Evolutionary conservation across 2,113 vertebrate species (phyloP), one percentile per base, ranked within the genome.

Genomic region (Carassius gibelio): DNA sequence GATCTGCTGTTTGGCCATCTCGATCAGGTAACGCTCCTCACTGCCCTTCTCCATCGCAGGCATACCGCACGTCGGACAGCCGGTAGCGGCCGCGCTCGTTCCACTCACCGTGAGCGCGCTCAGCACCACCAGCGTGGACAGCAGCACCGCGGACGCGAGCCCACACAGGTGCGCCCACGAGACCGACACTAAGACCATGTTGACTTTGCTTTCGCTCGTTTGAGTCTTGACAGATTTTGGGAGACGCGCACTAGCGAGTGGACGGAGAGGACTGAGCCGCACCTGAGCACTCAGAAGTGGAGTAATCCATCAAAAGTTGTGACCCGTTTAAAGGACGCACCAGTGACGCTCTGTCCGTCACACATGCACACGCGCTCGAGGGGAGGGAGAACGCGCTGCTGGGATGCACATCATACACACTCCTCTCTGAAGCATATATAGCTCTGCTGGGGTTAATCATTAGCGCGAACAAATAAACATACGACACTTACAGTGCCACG

Each of bases 1-100:
- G 88, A 99, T 96, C 88, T 96, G 96, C 91, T 93, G 94, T 88
- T 97, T 97, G 88, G 96, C 97, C 61, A 95, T 83, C 75, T 96
- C 93, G 3, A 95, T 89, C 92, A 99, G 94, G 89, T 96, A 90
- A 84, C 88, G 90, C 87, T 96, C 89, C 79, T 97, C 95, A 1
- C 90, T 91, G 19, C 88, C 90, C 62, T 88, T 93, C 30, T 94
- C 94, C 93, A 94, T 88, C 64, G 89, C 30, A 13, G 92, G 92
- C 55, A 90, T 88, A 13, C 90, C 91, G 62, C 96, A 98, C 11
- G 95, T 92, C 21, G 91, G 90, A 79, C 94, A 96, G 30, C 88
- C 92, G 14, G 91, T 88, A 68, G 57, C 64, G 69, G 84, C 90
- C 82, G 82, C 92, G 59, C 72, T 26, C 15, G 91, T 86, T 75